Percentiles rank a stretch among this genome's conserved stretches.
phyloP scores from a whole-genome alignment of 2,113 vertebrate species.

The Thermophis baileyi region DNA sequence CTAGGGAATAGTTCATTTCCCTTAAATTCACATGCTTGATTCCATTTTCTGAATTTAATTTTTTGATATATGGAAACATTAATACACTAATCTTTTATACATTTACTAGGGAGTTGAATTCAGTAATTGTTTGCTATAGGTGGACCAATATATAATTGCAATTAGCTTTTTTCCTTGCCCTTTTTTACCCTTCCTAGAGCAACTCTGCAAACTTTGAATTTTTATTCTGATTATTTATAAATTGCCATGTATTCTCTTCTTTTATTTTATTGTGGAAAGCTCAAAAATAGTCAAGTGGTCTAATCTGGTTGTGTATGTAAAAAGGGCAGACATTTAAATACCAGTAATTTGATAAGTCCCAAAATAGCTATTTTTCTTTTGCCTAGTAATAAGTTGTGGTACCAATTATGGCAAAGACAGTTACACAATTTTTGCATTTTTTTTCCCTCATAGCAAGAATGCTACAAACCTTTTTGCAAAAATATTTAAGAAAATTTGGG shows the following conservation, averaged over 20 bases:
- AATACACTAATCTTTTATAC: neutral
- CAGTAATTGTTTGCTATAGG: neutral
- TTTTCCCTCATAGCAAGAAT: neutral
- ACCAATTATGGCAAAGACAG: neutral
- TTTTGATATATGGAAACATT: neutral
- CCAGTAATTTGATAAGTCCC: neutral
- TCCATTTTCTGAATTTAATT: neutral
- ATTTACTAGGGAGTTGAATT: neutral
- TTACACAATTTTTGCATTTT: neutral
- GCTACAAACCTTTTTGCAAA: neutral
- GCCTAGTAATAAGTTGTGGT: neutral
- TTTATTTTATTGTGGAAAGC: neutral
- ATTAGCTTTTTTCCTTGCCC: neutral
- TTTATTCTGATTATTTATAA: neutral
- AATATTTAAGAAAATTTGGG: neutral
- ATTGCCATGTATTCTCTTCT: neutral
- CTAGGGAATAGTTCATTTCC: neutral
- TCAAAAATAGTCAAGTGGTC: neutral
- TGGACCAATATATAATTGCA: neutral
- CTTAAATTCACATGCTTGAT: neutral
- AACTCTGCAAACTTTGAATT: neutral
- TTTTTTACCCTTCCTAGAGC: neutral
- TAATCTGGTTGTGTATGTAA: neutral
- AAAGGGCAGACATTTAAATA: neutral
- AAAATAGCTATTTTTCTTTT: neutral